Base-by-base conservation (phyloP, 2,113 vertebrate species). In the Elaphurus davidianus region DNA sequence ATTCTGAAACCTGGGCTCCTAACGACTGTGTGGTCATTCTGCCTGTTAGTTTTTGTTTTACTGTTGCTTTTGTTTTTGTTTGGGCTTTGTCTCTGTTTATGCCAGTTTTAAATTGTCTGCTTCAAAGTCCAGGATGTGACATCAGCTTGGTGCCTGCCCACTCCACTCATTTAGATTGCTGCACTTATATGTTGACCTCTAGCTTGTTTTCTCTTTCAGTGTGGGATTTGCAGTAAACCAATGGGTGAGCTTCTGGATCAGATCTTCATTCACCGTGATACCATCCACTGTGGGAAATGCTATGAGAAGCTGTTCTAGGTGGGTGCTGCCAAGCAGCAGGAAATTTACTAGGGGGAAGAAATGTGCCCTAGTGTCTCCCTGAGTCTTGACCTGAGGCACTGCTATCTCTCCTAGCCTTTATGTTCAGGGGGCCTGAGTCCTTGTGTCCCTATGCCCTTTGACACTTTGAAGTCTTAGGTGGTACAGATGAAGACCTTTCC, bases 241-340 rank as follows among this genome's bases (percentile, higher is more conserved):
- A 98, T 98, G 98, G 98, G 98, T 1, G 96, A 98, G 47, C 97
- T 98, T 55, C 81, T 98, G 93, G 97, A 96, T 40, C 98, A 97
- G 81, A 97, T 98, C 87, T 98, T 97, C 94, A 84, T 98, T 50
- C 98, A 98, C 82, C 92, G 14, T 1, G 98, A 98, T 55, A 97
- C 96, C 27, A 62, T 98, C 50, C 97, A 98, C 90, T 98, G 98
- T 62, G 97, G 82, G 4, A 95, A 94, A 43, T 98, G 98, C 90
- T 98, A 98, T 54, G 97, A 97, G 81, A 97, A 97, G 82, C 97
- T 98, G 84, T 98, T 98, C 97, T 98, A 98, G 97, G 97, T 98
- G 84, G 27, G 97, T 96, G 33, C 16, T 23, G 25, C 33, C n/a
- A 81, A 54, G 81, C 17, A 36, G 15, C 47, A 76, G 57, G 59